Evolutionary conservation across 2,113 vertebrate genomes (phyloP), one percentile per base, ranked within the genome.

Genomic region (Nerophis ophidion): DNA sequence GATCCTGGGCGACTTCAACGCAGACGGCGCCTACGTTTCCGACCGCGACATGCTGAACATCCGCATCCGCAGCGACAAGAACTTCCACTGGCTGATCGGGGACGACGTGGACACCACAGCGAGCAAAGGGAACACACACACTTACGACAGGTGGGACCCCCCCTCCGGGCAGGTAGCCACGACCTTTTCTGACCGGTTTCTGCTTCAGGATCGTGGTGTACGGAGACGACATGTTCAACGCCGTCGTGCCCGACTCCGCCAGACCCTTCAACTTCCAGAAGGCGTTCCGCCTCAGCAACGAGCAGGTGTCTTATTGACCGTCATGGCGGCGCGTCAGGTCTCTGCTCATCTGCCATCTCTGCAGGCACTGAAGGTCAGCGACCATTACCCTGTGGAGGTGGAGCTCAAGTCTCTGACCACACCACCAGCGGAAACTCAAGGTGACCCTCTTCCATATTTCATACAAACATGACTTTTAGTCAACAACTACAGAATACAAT

Each of bases 131-230:
- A 91, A 89, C 5, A 47, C 83, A 68, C 46, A 85, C 83, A 81
- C 89, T 0, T 90, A 90, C 12, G 88, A 91, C 78, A 82, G 89
- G 89, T 88, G 14, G 42, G 47, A 40, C 35, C 40, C 48, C 5
- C 48, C 48, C 16, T 3, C 48, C 2, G 6, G 0, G n/a, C 15
- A 49, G n/a, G 33, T 52, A 34, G 34, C 15, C n/a, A 1, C 7
- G 15, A 54, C 4, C 35, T 5, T n/a, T 16, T 7, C 13, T 55
- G 26, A 17, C 16, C 3, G 12, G 11, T 17, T 56, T 1, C 15
- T 1, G 45, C n/a, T 35, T 36, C 63, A 95, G 92, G 83, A 94
- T 95, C 0, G 91, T 94, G 40, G 83, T 91, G 0, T 86, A 93
- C 0, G 92, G 91, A 7, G 52, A 89, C 0, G 79, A 82, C 53